Conservation (phyloP, 1,140 invertebrate species). For the Drosophila elegans region DNA sequence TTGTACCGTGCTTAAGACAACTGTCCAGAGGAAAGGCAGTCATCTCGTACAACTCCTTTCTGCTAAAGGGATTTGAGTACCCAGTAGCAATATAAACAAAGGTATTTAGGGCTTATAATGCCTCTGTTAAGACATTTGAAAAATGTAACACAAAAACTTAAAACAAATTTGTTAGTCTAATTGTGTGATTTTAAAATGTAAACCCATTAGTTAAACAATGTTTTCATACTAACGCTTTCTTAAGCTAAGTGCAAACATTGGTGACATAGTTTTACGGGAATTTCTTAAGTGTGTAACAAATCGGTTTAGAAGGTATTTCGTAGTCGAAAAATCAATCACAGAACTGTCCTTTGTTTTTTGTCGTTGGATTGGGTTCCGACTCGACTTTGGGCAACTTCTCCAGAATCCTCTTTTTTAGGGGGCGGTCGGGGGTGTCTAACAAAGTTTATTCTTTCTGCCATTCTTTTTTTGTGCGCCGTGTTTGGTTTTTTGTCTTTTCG, state of each 20-base stretch:
- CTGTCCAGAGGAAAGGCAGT: conserved; percentile 17
- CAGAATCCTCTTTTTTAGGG: conserved; percentile 59
- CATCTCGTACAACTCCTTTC: conserved; percentile 7
- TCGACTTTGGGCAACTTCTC: conserved; percentile 75
- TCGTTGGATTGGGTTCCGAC: conserved; percentile 39
- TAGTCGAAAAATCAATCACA: not conserved
- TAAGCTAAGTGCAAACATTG: no score
- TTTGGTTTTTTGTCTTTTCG: conserved; percentile 74
- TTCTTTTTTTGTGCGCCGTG: conserved; percentile 31
- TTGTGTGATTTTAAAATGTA: no score
- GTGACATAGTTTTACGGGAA: no score
- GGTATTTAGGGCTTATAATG: not conserved
- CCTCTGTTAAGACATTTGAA: no score
- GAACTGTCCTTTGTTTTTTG: conserved; percentile 19
- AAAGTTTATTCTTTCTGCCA: conserved; percentile 45
- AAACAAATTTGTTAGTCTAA: no score
- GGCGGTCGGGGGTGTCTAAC: conserved; percentile 10
- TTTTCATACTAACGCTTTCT: no score
- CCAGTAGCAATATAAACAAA: not conserved
- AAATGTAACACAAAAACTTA: no score
- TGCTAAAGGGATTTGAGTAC: conserved; percentile 16
- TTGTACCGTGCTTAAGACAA: conserved; percentile 7
- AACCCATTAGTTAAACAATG: no score
- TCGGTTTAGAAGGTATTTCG: not conserved
- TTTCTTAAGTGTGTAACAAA: no score